Conservation (phyloP, 2,888 invertebrate genomes). For the Mesorhabditis spiculigera region DNA sequence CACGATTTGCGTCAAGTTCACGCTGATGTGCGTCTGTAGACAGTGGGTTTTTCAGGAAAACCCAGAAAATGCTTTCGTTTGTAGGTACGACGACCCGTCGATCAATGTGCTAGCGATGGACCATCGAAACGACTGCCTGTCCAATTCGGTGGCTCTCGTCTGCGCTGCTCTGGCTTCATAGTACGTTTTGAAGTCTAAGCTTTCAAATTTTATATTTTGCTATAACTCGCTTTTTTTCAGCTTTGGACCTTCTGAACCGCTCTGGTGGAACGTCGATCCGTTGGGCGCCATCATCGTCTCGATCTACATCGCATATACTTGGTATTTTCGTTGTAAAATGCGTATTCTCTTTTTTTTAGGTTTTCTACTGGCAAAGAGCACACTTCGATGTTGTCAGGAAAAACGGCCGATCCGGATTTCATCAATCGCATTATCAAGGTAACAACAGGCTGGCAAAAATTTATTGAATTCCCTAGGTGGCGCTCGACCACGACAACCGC, state of each 20-base stretch:
- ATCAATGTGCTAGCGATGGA: constrained; percentile 61
- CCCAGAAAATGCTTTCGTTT: constrained; percentile 31
- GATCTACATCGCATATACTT: constrained; percentile 61
- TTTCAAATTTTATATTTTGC: too few relatives aligned
- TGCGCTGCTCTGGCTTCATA: constrained; percentile 58
- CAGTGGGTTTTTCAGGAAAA: constrained; percentile 29
- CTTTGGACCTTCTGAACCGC: background rate
- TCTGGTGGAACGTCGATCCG: constrained; percentile 62
- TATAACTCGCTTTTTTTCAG: background rate
- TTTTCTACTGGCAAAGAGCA: constrained; percentile 60
- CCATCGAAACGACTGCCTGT: constrained; percentile 63
- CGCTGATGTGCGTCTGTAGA: constrained; percentile 48
- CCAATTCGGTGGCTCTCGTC: constrained; percentile 61
- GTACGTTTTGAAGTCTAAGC: background rate
- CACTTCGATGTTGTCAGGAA: constrained; percentile 51
- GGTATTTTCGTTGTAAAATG: constrained; percentile 30
- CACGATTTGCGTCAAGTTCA: constrained; percentile 49
- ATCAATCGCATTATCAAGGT: constrained; percentile 59
- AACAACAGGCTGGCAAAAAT: background rate
- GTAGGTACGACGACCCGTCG: constrained; percentile 53
- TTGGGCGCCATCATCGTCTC: constrained; percentile 63
- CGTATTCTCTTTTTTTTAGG: too few relatives aligned
- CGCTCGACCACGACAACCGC: constrained; percentile 52
- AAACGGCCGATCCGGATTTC: constrained; percentile 54
- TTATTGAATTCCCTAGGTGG: constrained; percentile 33